Percentiles rank a stretch among this genome's conserved stretches.
phyloP scores from a whole-genome alignment of 2,797 vertebrate genomes.

The Trachurus trachurus region DNA sequence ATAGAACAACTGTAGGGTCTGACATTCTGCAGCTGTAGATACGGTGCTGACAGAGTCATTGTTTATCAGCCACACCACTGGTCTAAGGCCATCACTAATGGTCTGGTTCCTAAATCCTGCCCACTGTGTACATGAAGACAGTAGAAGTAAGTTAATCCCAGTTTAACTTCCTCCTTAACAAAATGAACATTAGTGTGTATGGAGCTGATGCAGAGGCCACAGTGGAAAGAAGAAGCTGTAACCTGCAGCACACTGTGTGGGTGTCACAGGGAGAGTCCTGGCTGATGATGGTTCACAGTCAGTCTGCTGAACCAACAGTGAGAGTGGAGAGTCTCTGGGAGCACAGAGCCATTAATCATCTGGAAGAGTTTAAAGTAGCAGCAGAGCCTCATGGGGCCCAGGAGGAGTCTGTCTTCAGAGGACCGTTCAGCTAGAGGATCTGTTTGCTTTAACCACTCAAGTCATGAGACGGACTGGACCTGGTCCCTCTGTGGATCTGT shows the following conservation, averaged over 20 bases:
- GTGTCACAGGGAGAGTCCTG: background rate
- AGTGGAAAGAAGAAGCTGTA: background rate
- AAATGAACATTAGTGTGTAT: no score
- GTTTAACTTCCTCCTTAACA: no score
- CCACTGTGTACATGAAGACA: no score
- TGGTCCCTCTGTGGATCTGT: constrained; percentile 49
- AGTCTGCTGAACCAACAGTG: constrained; percentile 45
- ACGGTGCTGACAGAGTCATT: no score
- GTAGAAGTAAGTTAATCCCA: no score
- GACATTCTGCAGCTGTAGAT: no score
- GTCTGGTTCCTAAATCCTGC: no score
- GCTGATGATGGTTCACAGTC: constrained; percentile 30
- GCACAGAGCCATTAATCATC: constrained; percentile 85
- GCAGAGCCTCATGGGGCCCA: constrained; percentile 83
- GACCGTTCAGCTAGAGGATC: constrained; percentile 88
- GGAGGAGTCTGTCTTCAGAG: constrained; percentile 75
- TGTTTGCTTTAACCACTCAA: constrained; percentile 88
- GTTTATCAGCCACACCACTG: no score
- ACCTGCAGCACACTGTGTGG: constrained; percentile 2
- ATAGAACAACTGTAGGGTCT: no score
- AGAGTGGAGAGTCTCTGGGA: constrained; percentile 43
- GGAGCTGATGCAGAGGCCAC: no score
- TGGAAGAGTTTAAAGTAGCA: constrained; percentile 89
- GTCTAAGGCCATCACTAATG: no score
- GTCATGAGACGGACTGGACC: constrained; percentile 76